Conservation (phyloP, 2,888 invertebrate species). For the Eurytoma californica region DNA sequence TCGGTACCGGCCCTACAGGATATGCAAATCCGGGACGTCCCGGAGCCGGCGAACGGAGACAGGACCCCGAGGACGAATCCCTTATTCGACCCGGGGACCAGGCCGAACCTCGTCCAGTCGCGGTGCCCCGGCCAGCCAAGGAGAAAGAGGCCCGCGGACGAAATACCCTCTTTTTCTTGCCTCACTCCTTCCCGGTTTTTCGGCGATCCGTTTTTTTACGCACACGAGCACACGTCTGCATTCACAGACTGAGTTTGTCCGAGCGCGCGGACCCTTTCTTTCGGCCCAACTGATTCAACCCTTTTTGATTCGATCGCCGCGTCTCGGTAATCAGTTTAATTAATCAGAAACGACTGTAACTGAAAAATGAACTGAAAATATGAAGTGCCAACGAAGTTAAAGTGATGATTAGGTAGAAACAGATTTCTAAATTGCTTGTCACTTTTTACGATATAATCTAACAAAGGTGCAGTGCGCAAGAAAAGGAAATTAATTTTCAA, state of each 20-base stretch:
- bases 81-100: neutral
- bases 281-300: neutral
- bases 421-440: no score
- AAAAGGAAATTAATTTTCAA: no score
- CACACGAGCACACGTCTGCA: neutral
- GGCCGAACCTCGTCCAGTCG: neutral
- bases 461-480: no score
- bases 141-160: slow-evolving; percentile 27
- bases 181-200: slow-evolving; percentile 31
- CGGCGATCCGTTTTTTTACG: slow-evolving; percentile 4
- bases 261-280: slow-evolving; percentile 11
- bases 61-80: neutral
- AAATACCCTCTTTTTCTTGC: slow-evolving; percentile 17
- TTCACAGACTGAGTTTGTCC: neutral
- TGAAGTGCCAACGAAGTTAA: neutral
- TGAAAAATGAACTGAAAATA: no score
- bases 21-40: slow-evolving; percentile 67
- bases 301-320: neutral
- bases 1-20: slow-evolving; percentile 71
- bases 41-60: slow-evolving; percentile 50
- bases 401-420: no score
- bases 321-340: slow-evolving; percentile 41
- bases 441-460: no score
- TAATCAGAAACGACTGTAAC: neutral
- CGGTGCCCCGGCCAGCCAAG: slow-evolving; percentile 30